phyloP scores from a whole-genome alignment of 2,113 vertebrate genomes.

The Rhadina sibilatrix region DNA sequence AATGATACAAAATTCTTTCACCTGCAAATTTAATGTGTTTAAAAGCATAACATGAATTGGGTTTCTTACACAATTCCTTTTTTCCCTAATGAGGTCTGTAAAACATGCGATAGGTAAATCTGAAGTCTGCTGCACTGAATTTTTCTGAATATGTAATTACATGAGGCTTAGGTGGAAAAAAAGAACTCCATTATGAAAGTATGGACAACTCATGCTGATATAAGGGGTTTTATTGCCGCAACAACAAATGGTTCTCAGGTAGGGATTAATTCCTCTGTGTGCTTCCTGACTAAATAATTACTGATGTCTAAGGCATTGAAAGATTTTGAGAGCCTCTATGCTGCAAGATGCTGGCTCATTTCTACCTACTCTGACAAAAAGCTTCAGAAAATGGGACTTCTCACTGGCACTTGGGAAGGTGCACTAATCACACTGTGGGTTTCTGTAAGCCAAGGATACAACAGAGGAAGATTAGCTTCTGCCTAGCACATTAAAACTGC shows the following conservation, averaged over 20 bases:
- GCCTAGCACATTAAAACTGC: not conserved
- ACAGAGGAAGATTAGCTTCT: not conserved
- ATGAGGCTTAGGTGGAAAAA: not conserved
- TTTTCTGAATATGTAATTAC: slow-evolving; percentile 16
- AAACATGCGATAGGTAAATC: not conserved
- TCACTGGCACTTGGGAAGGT: not conserved
- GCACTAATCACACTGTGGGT: not conserved
- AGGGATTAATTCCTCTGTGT: slow-evolving; percentile 4
- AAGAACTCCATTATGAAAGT: not conserved
- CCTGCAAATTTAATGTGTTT: not conserved
- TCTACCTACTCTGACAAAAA: not conserved
- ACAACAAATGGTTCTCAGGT: slow-evolving; percentile 10
- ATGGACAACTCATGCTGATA: not conserved
- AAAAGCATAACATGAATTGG: not conserved
- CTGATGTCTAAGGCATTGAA: not conserved
- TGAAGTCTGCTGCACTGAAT: not conserved
- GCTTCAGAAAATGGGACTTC: not conserved
- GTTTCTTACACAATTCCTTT: not conserved
- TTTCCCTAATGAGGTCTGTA: not conserved
- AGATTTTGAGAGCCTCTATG: not conserved
- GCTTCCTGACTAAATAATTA: slow-evolving; percentile 8
- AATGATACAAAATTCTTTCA: not conserved
- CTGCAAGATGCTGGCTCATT: not conserved
- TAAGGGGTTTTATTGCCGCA: not conserved
- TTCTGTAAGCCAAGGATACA: not conserved